phyloP scores from a whole-genome alignment of 2,888 invertebrate genomes.

The Andrena bucephala region DNA sequence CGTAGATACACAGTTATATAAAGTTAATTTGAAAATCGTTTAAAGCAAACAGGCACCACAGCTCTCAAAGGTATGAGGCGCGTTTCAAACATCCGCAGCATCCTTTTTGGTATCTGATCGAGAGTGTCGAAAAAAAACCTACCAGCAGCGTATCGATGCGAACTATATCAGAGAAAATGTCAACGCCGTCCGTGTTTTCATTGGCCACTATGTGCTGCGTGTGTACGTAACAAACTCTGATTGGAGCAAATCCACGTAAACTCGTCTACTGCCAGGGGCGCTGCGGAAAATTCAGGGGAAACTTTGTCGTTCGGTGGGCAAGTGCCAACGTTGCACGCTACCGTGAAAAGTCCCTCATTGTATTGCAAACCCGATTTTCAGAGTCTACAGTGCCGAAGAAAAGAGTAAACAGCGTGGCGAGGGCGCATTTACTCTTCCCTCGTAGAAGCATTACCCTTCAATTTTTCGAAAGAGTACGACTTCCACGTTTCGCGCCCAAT shows the following conservation, averaged over 20 bases:
- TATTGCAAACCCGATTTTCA: slow-evolving; percentile 63
- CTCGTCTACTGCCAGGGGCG: slow-evolving; percentile 54
- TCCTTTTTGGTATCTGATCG: not conserved
- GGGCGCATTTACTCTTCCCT: slow-evolving; percentile 26
- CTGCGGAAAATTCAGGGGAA: slow-evolving; percentile 62
- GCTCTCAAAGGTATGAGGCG: not conserved
- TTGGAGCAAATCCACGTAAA: slow-evolving; percentile 67
- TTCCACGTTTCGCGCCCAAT: slow-evolving; percentile 25
- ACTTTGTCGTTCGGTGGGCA: slow-evolving; percentile 61
- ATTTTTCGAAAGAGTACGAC: slow-evolving; percentile 42
- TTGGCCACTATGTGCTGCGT: slow-evolving; percentile 49
- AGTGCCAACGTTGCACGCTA: slow-evolving; percentile 58
- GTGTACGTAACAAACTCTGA: slow-evolving; percentile 65
- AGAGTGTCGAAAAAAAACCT: not conserved
- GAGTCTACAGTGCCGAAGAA: slow-evolving; percentile 32
- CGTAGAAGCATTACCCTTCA: slow-evolving; percentile 39
- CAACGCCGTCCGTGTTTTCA: slow-evolving; percentile 49
- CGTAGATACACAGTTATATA: no score
- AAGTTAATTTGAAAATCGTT: no score
- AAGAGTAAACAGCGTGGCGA: slow-evolving; percentile 22
- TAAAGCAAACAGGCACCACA: not conserved
- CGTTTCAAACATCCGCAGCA: not conserved
- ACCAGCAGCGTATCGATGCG: not conserved
- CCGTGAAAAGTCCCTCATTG: slow-evolving; percentile 51
- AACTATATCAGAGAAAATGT: slow-evolving; percentile 16